These are phyloP conservation scores for Furcula furcula DNA, from an alignment of 2,888 invertebrate species.

Conservation along the genomic window DNA sequence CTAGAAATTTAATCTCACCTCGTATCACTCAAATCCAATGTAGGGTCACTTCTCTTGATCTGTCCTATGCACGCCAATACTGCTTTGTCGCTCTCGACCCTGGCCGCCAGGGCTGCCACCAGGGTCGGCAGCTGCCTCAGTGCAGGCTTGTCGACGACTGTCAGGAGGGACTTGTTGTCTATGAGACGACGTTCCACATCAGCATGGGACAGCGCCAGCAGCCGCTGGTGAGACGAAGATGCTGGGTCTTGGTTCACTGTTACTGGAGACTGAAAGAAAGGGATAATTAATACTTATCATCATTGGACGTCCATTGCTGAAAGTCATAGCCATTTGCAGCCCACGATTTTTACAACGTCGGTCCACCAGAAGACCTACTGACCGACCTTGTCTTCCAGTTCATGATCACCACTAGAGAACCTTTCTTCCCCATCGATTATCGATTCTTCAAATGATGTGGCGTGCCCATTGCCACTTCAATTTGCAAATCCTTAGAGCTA, in stretches of 20 bases:
- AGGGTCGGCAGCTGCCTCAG: conserved; percentile 88
- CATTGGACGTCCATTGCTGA: no score
- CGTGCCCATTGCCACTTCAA: no score
- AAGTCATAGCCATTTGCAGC: no score
- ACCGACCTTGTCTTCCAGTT: no score
- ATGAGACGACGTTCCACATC: conserved; percentile 95
- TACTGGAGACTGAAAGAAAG: conserved; percentile 60
- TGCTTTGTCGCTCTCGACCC: conserved; percentile 96
- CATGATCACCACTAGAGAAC: no score
- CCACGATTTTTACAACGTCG: no score
- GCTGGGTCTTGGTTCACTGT: conserved; percentile 87
- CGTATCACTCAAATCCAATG: conserved; percentile 82
- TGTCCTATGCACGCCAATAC: conserved; percentile 88
- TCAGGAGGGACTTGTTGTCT: conserved; percentile 94
- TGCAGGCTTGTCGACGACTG: conserved; percentile 91
- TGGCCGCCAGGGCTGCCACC: conserved; percentile 85
- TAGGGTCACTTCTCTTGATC: conserved; percentile 83
- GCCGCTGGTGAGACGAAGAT: conserved; percentile 93
- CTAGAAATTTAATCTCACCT: conserved; percentile 57
- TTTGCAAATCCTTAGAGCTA: no score
- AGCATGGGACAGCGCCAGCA: conserved; percentile 90
- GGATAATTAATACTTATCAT: background rate
- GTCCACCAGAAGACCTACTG: no score
- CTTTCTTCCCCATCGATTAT: no score
- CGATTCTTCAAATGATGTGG: no score